Evolutionary conservation across 2,888 invertebrate genomes (phyloP).

Genomic region (Cyclophora punctaria): DNA sequence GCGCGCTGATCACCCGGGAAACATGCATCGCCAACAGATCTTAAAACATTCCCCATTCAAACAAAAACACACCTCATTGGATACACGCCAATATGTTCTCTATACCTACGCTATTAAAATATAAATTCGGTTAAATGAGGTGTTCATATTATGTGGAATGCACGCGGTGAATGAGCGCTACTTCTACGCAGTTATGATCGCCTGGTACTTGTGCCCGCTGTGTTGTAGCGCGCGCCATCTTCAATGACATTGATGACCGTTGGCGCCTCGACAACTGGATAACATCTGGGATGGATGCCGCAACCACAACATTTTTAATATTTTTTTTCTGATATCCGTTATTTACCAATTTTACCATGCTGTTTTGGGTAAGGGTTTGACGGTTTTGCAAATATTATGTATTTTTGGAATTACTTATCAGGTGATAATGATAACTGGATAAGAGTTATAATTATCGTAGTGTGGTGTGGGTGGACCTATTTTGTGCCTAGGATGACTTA

Average conservation of each 20-base stretch:
- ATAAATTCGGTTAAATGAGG: slow-evolving; percentile 2
- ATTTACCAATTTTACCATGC: no score
- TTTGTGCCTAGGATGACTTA: no score
- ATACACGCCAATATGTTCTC: background rate
- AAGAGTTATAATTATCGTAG: no score
- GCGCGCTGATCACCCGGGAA: slow-evolving; percentile 66
- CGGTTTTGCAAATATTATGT: no score
- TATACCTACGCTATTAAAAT: no score
- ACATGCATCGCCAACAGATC: slow-evolving; percentile 40
- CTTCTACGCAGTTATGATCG: slow-evolving; percentile 27
- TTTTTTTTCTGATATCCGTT: no score
- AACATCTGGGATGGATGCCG: slow-evolving; percentile 5
- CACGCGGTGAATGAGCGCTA: slow-evolving; percentile 19
- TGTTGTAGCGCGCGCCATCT: slow-evolving; percentile 68
- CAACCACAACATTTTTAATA: no score
- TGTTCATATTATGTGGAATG: slow-evolving; percentile 18
- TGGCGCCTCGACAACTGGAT: slow-evolving; percentile 2
- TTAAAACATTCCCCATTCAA: slow-evolving; percentile 35
- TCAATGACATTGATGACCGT: slow-evolving; percentile 24
- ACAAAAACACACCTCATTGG: background rate
- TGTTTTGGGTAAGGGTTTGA: no score
- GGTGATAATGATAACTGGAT: no score
- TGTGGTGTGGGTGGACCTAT: no score
- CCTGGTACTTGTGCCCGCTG: slow-evolving; percentile 62
- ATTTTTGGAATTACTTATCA: no score